Evolutionary conservation across 1,140 invertebrate genomes (phyloP), one percentile per base, ranked within the genome.

Genomic region (Stegodyphus mimosarum): DNA sequence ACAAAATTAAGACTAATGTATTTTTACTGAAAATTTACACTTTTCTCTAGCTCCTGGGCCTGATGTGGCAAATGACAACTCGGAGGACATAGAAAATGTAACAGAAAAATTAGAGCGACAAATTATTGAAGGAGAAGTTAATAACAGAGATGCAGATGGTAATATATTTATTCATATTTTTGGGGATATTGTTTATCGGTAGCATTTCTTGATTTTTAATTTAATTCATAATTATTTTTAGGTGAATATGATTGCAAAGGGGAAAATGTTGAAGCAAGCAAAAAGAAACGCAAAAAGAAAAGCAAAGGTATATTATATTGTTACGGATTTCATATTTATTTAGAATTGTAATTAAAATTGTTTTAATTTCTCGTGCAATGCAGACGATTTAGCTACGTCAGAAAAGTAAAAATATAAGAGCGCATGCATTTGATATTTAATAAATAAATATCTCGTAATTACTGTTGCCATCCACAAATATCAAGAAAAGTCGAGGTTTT

Each of bases 61-160:
- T 6, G 83, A 86, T 78, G 67, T 60, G 63, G 83, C 69, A 13
- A 86, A 74, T 86, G 75, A 79, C 53, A 78, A 55, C 87, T 84
- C 81, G 7, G 81, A 84, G 69, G 60, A 77, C 18, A 75, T 60
- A 63, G 71, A 85, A 79, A 67, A 66, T 7, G 67, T 76, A 13
- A 48, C 74, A 49, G n/a, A 74, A 33, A 73, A 80, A 64, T 70
- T 73, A 51, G 86, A 75, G 73, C 77, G 75, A 73, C 78, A 86
- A 72, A 64, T 78, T 48, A 52, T 79, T 52, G 83, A 86, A 60
- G 83, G 66, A 7, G 87, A 87, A 66, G 87, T 85, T 66, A 87
- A 84, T 50, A 87, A 69, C n/a, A 86, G 88, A 48, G 87, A 86
- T 48, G 87, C 83, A 15, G 87, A 86, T 55, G 87, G 88, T 71